Evolutionary conservation across 2,113 vertebrate genomes (phyloP).

Genomic region (Macquaria australasica): DNA sequence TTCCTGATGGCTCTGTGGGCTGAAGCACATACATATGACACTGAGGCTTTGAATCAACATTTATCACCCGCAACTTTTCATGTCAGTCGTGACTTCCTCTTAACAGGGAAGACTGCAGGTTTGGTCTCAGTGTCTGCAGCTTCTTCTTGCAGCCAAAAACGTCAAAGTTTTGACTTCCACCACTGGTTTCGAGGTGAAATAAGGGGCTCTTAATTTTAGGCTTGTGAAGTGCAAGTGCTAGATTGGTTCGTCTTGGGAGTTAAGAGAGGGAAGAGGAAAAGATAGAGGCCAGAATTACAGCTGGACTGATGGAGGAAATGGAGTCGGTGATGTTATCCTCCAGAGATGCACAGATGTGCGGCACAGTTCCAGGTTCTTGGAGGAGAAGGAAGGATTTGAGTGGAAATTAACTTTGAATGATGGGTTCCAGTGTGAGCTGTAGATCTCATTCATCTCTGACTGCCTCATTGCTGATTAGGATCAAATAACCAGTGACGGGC

Average conservation of each 20-base stretch:
- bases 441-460: slow-evolving; percentile 47
- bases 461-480: slow-evolving; percentile 1
- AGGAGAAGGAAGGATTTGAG: slow-evolving; percentile 41
- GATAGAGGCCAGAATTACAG: slow-evolving; percentile 49
- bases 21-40: slow-evolving; percentile 15
- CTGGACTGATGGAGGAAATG: slow-evolving; percentile 56
- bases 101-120: neutral
- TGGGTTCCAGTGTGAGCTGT: slow-evolving; percentile 16
- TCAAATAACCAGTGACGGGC: slow-evolving; percentile 10
- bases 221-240: neutral
- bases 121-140: neutral
- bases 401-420: slow-evolving; percentile 47
- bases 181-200: neutral
- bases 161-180: neutral
- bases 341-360: slow-evolving; percentile 71
- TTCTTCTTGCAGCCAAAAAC: neutral
- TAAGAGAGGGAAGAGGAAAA: slow-evolving; percentile 1
- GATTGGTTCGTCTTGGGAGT: slow-evolving; percentile 1
- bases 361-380: slow-evolving; percentile 34
- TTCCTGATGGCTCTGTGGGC: slow-evolving; percentile 32
- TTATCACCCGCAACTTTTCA: neutral
- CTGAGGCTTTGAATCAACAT: slow-evolving; percentile 7
- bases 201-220: slow-evolving; percentile 1
- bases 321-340: slow-evolving; percentile 57
- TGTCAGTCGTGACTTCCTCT: neutral